phyloP scores from a whole-genome alignment of 2,797 vertebrate species.

The Strix occidentalis region DNA sequence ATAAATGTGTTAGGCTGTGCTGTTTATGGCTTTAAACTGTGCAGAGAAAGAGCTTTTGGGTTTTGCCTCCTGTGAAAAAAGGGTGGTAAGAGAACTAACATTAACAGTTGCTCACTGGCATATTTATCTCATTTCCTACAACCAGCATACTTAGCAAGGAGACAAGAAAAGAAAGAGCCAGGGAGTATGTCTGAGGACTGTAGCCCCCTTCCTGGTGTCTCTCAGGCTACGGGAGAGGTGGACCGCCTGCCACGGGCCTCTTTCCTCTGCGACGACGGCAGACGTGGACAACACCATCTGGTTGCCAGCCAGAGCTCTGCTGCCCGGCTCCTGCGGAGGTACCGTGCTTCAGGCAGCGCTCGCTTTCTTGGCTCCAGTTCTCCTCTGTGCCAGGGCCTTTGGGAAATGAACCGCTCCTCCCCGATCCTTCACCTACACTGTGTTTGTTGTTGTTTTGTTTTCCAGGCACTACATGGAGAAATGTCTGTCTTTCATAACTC shows the following conservation, averaged over 20 bases:
- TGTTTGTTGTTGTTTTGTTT: neutral
- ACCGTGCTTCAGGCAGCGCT: accelerated
- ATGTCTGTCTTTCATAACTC: neutral
- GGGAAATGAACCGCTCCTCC: neutral
- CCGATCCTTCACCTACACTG: neutral
- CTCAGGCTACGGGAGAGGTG: neutral
- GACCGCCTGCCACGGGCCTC: accelerated
- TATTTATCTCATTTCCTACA: neutral
- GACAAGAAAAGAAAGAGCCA: neutral
- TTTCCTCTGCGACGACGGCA: accelerated
- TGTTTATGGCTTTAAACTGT: neutral
- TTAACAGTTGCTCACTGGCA: neutral
- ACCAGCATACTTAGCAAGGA: neutral
- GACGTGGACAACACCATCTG: accelerated
- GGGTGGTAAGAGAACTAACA: neutral
- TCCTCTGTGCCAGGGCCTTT: neutral
- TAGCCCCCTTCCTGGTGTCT: neutral
- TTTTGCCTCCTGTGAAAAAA: neutral
- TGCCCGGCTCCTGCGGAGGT: neutral
- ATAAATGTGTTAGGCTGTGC: neutral
- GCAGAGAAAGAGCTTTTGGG: neutral
- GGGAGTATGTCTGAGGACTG: neutral
- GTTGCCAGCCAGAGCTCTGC: neutral
- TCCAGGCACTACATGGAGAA: neutral
- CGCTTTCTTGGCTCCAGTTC: neutral